These are phyloP conservation scores for Drosophila mulleri DNA, from an alignment of 2,888 invertebrate species.

Conservation along the genomic window DNA sequence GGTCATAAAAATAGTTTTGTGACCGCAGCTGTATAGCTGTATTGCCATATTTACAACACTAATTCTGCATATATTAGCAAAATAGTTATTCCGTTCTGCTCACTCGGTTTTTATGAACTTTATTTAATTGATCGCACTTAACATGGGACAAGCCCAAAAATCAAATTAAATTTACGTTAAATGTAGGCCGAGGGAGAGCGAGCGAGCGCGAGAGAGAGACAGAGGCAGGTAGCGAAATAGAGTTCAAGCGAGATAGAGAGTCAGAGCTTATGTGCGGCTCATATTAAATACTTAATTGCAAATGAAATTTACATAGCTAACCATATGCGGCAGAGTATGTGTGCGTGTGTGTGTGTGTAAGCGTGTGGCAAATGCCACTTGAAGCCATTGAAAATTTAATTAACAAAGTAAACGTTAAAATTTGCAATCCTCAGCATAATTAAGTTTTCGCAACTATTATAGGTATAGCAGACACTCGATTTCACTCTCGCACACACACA, in stretches of 20 bases:
- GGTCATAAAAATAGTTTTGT: too few relatives aligned
- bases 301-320: slow-evolving; percentile 37
- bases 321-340: neutral
- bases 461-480: neutral
- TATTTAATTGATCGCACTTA: slow-evolving; percentile 35
- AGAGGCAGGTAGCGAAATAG: neutral
- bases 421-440: slow-evolving; percentile 47
- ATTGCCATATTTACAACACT: neutral
- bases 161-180: slow-evolving; percentile 30
- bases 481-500: neutral
- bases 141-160: slow-evolving; percentile 24
- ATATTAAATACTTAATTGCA: slow-evolving; percentile 58
- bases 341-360: slow-evolving; percentile 2
- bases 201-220: too few relatives aligned
- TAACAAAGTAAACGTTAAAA: slow-evolving; percentile 64
- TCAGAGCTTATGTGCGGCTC: slow-evolving; percentile 5
- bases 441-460: slow-evolving; percentile 46
- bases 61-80: neutral
- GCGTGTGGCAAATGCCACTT: slow-evolving; percentile 34
- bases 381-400: slow-evolving; percentile 57
- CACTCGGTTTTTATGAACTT: slow-evolving; percentile 6
- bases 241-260: neutral
- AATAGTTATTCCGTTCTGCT: neutral
- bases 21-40: neutral
- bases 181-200: too few relatives aligned